Conservation (phyloP, 2,888 invertebrate genomes). For the Pemphredon lugubris region DNA sequence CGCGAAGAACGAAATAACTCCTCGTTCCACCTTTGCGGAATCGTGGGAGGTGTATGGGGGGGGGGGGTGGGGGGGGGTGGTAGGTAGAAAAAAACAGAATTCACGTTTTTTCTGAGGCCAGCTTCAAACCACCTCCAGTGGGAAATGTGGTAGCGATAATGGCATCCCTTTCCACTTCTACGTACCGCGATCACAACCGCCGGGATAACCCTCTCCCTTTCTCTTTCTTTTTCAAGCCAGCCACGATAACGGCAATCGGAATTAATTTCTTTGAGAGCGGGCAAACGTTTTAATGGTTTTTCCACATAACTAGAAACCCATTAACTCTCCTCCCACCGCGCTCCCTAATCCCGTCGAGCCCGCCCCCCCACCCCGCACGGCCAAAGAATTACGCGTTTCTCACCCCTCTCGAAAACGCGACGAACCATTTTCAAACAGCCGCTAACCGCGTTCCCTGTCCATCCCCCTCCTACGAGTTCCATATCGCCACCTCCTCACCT, state of each 20-base stretch:
- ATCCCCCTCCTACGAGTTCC: conserved; percentile 3
- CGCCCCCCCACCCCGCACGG: neutral
- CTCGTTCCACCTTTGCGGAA: no score
- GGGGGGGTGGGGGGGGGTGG: neutral
- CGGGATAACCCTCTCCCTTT: conserved; percentile 7
- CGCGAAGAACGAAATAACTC: no score
- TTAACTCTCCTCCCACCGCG: conserved; percentile 61
- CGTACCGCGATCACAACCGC: conserved; percentile 15
- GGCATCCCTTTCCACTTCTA: conserved; percentile 34
- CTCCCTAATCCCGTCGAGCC: no score
- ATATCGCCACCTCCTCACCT: conserved; percentile 34
- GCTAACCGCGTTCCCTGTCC: neutral
- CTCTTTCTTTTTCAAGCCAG: conserved; percentile 41
- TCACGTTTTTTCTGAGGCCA: conserved; percentile 9
- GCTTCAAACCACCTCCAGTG: conserved; percentile 17
- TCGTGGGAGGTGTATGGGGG: no score
- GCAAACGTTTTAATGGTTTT: conserved; percentile 70
- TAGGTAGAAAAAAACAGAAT: neutral
- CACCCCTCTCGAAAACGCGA: neutral
- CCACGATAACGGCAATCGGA: conserved; percentile 69
- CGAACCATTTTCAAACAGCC: no score
- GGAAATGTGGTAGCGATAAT: conserved; percentile 55
- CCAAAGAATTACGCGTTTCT: conserved; percentile 39
- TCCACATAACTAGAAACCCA: conserved; percentile 72
- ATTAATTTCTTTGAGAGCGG: conserved; percentile 73